Conservation (phyloP, 2,888 invertebrate genomes). For the Eilema depressum region DNA sequence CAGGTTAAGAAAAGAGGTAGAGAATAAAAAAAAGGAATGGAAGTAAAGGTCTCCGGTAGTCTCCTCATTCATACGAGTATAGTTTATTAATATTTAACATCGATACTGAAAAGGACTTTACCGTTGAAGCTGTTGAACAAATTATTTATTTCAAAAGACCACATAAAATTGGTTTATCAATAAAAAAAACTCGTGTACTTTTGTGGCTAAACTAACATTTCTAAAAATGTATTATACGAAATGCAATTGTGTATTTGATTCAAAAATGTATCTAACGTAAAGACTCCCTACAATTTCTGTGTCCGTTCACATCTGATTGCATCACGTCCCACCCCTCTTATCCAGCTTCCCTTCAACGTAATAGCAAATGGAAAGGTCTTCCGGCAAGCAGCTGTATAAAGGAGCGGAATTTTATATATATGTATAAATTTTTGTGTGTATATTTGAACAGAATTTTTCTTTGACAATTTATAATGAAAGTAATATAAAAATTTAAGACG, state of each 20-base stretch:
- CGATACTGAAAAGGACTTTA: not conserved
- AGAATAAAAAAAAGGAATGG: not conserved
- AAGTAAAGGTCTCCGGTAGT: not conserved
- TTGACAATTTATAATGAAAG: not conserved
- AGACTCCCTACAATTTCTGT: slow-evolving; percentile 30
- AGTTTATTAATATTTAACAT: no score
- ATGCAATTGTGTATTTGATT: not conserved
- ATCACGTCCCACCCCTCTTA: slow-evolving; percentile 50
- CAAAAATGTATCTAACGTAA: not conserved
- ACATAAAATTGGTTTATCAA: not conserved
- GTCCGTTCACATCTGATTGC: slow-evolving; percentile 46
- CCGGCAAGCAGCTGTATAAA: slow-evolving; percentile 33
- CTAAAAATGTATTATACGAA: not conserved
- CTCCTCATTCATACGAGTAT: no score
- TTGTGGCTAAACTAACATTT: not conserved
- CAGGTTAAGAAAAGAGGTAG: not conserved
- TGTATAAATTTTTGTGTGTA: slow-evolving; percentile 19
- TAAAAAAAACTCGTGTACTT: not conserved
- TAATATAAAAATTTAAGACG: not conserved
- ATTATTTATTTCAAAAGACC: not conserved
- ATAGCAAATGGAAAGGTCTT: slow-evolving; percentile 45
- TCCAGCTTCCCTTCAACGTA: slow-evolving; percentile 44
- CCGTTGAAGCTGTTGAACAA: not conserved
- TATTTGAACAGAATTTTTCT: not conserved
- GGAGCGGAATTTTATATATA: slow-evolving; percentile 18